Evolutionary conservation across 2,113 vertebrate genomes (phyloP).

Genomic region (Carlito syrichta): DNA sequence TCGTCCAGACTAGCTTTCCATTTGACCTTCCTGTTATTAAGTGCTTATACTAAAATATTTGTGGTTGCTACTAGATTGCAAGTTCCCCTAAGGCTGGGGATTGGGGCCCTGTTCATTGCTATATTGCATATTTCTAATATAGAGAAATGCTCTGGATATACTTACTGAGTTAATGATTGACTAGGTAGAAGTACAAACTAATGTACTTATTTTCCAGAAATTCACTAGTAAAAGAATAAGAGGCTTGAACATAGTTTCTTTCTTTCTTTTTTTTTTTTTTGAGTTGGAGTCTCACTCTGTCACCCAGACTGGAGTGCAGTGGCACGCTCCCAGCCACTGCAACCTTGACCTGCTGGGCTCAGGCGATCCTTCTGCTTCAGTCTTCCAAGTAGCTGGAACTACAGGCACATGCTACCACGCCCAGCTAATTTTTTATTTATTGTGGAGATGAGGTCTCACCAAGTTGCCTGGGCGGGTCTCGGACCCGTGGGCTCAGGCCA

Average conservation of each 20-base stretch:
- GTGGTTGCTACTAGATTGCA: neutral
- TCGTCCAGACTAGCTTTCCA: neutral
- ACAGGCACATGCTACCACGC: too few species aligned
- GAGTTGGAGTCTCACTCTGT: too few species aligned
- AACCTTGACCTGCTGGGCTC: too few species aligned
- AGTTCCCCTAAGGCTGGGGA: neutral
- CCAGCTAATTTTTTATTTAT: too few species aligned
- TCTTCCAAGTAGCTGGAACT: too few species aligned
- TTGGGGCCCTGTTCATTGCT: neutral
- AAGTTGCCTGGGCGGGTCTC: too few species aligned
- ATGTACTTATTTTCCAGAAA: neutral
- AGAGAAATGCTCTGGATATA: neutral
- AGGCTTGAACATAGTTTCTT: neutral
- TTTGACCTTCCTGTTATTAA: neutral
- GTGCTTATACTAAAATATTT: neutral
- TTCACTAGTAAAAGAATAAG: neutral
- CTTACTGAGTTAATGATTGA: neutral
- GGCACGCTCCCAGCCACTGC: too few species aligned
- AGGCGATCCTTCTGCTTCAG: too few species aligned
- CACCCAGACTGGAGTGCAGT: too few species aligned
- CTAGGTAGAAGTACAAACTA: neutral
- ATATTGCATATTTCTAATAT: neutral
- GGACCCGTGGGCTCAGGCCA: too few species aligned
- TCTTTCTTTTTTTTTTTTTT: too few species aligned
- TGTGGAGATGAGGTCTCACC: too few species aligned